Conservation (phyloP, 2,888 invertebrate genomes). For the Parthenolecanium corni region DNA sequence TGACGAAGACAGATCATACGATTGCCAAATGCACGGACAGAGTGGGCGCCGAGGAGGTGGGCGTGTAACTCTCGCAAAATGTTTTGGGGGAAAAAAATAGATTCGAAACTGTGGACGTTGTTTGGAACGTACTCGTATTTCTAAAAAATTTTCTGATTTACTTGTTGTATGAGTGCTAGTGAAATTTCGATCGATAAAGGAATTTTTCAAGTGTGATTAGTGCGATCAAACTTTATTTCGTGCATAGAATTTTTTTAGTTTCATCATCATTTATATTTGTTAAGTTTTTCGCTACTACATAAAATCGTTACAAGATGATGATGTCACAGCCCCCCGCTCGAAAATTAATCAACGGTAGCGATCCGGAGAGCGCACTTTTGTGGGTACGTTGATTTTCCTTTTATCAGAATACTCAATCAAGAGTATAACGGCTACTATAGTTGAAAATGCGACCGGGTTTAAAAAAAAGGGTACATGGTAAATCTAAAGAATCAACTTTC, state of each 20-base stretch:
- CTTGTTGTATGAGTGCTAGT: slow-evolving; percentile 13
- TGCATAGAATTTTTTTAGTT: slow-evolving; percentile 1
- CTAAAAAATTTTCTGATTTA: slow-evolving; percentile 12
- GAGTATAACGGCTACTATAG: too few species aligned
- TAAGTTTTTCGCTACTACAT: neutral
- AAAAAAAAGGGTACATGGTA: too few species aligned
- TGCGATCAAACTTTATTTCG: too few species aligned
- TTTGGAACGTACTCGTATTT: slow-evolving; percentile 20
- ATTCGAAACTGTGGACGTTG: neutral
- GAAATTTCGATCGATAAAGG: slow-evolving; percentile 4
- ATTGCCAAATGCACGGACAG: slow-evolving; percentile 12
- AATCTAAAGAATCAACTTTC: too few species aligned
- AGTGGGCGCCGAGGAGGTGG: slow-evolving; percentile 24
- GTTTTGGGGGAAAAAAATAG: neutral
- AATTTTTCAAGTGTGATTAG: neutral
- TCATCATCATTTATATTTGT: neutral
- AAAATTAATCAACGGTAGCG: slow-evolving; percentile 30
- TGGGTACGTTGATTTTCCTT: slow-evolving; percentile 39
- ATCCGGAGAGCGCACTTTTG: slow-evolving; percentile 34
- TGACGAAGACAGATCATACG: neutral
- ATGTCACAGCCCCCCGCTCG: slow-evolving; percentile 29
- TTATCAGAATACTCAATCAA: too few species aligned
- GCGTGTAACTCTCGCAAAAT: slow-evolving; percentile 10
- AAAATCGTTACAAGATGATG: slow-evolving; percentile 31
- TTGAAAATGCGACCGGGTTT: too few species aligned